Evolutionary conservation across 2,113 vertebrate species (phyloP).

Genomic region (Morone saxatilis): DNA sequence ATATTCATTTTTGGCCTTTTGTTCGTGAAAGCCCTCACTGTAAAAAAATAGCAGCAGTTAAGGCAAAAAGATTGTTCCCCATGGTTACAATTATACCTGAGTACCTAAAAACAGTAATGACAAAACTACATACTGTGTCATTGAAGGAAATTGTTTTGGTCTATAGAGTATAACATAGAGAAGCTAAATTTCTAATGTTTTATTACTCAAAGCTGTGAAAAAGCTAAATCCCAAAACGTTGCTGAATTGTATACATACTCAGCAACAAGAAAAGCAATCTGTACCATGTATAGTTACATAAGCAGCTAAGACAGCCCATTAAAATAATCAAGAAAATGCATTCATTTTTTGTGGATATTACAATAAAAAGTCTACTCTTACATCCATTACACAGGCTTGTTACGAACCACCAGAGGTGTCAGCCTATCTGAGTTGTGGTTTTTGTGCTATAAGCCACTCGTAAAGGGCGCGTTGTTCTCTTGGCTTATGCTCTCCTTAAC

Average conservation of each 20-base stretch:
- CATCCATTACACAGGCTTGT: conserved; percentile 14
- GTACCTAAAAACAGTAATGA: conserved; percentile 64
- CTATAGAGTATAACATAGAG: conserved; percentile 38
- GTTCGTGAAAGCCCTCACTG: conserved; percentile 54
- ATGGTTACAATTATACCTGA: conserved; percentile 78
- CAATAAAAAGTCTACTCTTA: conserved; percentile 17
- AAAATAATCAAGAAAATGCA: conserved; percentile 55
- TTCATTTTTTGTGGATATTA: conserved; percentile 38
- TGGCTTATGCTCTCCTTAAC: conserved; percentile 93
- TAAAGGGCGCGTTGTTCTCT: conserved; percentile 88
- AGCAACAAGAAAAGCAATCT: conserved; percentile 30
- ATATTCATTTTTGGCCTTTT: conserved; percentile 63
- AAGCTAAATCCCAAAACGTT: conserved; percentile 27
- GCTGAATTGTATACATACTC: conserved; percentile 21
- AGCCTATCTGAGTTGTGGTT: neutral
- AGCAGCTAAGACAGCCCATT: conserved; percentile 45
- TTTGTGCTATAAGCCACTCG: conserved; percentile 88
- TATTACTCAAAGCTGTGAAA: conserved; percentile 39
- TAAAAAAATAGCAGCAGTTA: conserved; percentile 77
- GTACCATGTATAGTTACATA: conserved; percentile 22
- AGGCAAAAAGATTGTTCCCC: conserved; percentile 77
- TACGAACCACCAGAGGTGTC: conserved; percentile 25
- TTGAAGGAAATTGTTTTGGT: conserved; percentile 58
- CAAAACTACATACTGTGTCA: conserved; percentile 45
- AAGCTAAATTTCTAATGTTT: conserved; percentile 39